phyloP scores from a whole-genome alignment of 2,797 vertebrate species.

The Nasua narica region DNA sequence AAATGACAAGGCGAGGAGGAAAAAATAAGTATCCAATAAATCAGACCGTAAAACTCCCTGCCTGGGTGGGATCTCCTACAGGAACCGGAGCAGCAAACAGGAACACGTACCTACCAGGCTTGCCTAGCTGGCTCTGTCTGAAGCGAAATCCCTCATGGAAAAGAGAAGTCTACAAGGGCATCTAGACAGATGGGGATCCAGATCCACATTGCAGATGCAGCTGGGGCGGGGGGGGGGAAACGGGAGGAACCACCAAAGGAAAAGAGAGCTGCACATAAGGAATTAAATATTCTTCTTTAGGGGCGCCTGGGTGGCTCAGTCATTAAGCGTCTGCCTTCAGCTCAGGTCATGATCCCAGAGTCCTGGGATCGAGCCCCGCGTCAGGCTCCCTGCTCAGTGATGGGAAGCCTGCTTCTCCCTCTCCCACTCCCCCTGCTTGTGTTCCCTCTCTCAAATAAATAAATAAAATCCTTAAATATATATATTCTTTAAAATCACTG shows the following conservation, averaged over 20 bases:
- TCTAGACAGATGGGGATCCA: fast-evolving
- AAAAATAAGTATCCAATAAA: slow-evolving; percentile 3
- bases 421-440: not conserved
- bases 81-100: not conserved
- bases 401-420: not conserved
- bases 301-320: not conserved
- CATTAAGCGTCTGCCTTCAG: not conserved
- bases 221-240: not conserved
- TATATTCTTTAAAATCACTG: not conserved
- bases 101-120: not conserved
- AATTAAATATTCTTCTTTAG: not conserved
- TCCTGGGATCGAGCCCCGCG: not conserved
- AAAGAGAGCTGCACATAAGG: not conserved
- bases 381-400: not conserved
- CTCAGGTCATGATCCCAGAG: not conserved
- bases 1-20: slow-evolving; percentile 20
- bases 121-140: not conserved
- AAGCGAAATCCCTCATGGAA: not conserved
- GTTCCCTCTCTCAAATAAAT: too few species aligned
- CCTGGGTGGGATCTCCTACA: fast-evolving
- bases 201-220: not conserved
- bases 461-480: too few species aligned
- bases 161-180: not conserved
- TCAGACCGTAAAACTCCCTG: not conserved
- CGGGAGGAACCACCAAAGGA: not conserved